Evolutionary conservation across 2,888 invertebrate genomes (phyloP).

Genomic region (Keiferia lycopersicella): DNA sequence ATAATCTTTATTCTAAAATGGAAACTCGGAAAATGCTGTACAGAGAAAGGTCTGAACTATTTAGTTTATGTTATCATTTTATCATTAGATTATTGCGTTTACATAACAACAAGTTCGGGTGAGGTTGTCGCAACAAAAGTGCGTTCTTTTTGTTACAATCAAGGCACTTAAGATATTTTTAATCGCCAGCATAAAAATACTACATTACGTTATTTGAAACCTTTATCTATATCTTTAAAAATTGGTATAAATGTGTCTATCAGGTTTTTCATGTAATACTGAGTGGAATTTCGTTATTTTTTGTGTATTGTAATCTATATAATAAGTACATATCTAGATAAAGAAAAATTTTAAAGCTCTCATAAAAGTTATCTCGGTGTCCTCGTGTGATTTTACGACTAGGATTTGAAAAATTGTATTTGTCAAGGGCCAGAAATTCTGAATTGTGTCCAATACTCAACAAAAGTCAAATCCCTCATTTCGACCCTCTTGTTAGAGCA

Average conservation of each 20-base stretch:
- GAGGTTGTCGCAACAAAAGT: neutral
- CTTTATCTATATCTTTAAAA: too few relatives aligned
- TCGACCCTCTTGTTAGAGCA: slow-evolving; percentile 1
- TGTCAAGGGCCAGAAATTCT: neutral
- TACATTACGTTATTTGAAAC: too few relatives aligned
- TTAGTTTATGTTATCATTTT: neutral
- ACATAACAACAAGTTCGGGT: neutral
- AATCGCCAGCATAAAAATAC: too few relatives aligned
- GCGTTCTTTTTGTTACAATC: neutral
- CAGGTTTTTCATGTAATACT: too few relatives aligned
- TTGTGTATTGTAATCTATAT: too few relatives aligned
- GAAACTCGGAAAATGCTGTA: slow-evolving; percentile 3
- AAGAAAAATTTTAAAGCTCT: too few relatives aligned
- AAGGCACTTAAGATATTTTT: too few relatives aligned
- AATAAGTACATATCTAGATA: too few relatives aligned
- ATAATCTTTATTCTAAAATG: neutral
- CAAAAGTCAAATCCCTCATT: neutral
- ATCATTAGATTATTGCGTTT: slow-evolving; percentile 1
- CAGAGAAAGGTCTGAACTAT: neutral
- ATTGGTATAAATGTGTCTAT: too few relatives aligned
- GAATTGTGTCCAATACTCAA: neutral
- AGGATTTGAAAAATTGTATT: neutral
- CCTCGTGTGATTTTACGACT: too few relatives aligned
- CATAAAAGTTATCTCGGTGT: too few relatives aligned
- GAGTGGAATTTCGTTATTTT: too few relatives aligned